A percentile compares a stretch with the other conserved stretches of the same genome.
These are phyloP conservation scores for Botia almorhae DNA, from an alignment of 2,797 vertebrate species.

Conservation along the genomic window DNA sequence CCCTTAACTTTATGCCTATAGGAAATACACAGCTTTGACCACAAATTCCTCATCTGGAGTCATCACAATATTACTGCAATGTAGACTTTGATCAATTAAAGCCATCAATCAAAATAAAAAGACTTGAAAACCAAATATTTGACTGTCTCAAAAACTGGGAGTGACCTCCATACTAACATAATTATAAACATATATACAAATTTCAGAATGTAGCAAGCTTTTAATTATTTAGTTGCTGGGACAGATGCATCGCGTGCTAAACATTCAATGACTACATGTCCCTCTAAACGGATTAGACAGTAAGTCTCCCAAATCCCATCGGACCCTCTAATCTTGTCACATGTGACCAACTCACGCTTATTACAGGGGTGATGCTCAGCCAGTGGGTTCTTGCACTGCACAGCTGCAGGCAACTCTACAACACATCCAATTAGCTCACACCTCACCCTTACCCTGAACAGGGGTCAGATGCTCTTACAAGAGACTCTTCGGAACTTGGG, in stretches of 20 bases:
- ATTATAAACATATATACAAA: neutral
- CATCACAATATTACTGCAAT: neutral
- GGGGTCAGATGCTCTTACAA: conserved; percentile 3
- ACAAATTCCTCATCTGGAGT: neutral
- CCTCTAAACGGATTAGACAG: conserved; percentile 60
- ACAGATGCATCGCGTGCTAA: conserved; percentile 40
- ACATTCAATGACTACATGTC: conserved; percentile 42
- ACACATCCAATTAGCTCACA: conserved; percentile 24
- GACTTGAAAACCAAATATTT: no score
- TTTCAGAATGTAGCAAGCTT: neutral
- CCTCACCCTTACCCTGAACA: neutral
- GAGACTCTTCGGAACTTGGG: conserved; percentile 18
- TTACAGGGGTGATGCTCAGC: conserved; percentile 43
- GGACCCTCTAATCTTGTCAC: conserved; percentile 66
- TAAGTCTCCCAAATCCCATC: conserved; percentile 60
- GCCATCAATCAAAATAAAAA: neutral
- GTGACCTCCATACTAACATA: neutral
- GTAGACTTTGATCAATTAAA: neutral
- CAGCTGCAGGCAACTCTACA: conserved; percentile 30
- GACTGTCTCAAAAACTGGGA: neutral
- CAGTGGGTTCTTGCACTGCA: conserved; percentile 35
- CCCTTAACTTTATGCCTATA: no score
- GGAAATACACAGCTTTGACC: neutral
- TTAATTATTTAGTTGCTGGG: neutral
- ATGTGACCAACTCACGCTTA: conserved; percentile 60